Evolutionary conservation across 2,113 vertebrate species (phyloP).

Genomic region (Gasterosteus aculeatus): DNA sequence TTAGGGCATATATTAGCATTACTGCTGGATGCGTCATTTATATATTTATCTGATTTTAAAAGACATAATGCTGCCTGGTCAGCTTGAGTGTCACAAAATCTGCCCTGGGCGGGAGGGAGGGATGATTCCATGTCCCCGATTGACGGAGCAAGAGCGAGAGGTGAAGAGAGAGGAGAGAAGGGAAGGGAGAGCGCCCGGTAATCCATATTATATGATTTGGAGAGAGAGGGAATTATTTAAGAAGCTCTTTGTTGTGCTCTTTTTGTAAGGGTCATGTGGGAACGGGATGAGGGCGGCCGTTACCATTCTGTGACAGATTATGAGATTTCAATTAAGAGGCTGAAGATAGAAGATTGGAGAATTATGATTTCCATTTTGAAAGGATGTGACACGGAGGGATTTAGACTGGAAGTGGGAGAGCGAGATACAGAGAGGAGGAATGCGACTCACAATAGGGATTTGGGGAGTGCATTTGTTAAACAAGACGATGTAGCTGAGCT

Average conservation of each 20-base stretch:
- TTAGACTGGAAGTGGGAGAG: slow-evolving; percentile 11
- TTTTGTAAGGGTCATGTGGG: slow-evolving; percentile 60
- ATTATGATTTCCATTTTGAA: slow-evolving; percentile 55
- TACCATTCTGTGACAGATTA: slow-evolving; percentile 66
- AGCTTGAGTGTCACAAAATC: slow-evolving; percentile 76
- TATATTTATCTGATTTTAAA: slow-evolving; percentile 76
- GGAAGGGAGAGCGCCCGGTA: slow-evolving; percentile 60
- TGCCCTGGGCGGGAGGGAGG: slow-evolving; percentile 71
- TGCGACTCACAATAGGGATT: background rate
- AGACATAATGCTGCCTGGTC: slow-evolving; percentile 74
- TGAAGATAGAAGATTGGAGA: slow-evolving; percentile 68
- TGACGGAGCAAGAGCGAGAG: slow-evolving; percentile 61
- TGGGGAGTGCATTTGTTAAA: background rate
- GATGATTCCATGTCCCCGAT: slow-evolving; percentile 69
- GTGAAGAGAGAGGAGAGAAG: slow-evolving; percentile 57
- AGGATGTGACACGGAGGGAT: slow-evolving; percentile 33
- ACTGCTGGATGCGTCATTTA: slow-evolving; percentile 69
- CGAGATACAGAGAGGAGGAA: background rate
- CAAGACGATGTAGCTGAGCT: background rate
- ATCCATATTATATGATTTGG: slow-evolving; percentile 75
- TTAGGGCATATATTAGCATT: slow-evolving; percentile 79
- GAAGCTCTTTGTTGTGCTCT: slow-evolving; percentile 74
- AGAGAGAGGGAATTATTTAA: slow-evolving; percentile 77
- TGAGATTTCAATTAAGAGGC: slow-evolving; percentile 77
- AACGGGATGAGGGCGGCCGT: slow-evolving; percentile 39